Evolutionary conservation across 2,888 invertebrate genomes (phyloP).

Genomic region (Mallateleia sp.): DNA sequence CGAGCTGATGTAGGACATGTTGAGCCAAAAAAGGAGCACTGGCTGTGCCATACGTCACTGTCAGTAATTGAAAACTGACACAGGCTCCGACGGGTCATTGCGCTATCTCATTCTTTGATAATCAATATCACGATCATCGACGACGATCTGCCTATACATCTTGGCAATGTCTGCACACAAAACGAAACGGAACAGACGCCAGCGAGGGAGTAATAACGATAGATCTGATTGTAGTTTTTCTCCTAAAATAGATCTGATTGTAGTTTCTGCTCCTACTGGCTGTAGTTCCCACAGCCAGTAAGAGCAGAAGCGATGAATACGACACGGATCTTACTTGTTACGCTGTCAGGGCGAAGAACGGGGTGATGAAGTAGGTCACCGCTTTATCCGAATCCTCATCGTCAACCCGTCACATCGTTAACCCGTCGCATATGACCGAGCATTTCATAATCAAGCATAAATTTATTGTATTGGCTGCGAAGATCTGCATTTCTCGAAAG

Average conservation of each 20-base stretch:
- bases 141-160: constrained; percentile 39
- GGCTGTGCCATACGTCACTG: no score
- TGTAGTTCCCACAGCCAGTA: constrained; percentile 45
- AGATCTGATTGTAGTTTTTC: constrained; percentile 7
- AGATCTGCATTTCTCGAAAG: not conserved
- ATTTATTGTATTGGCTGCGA: not conserved
- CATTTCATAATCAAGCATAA: not conserved
- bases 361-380: constrained; percentile 79
- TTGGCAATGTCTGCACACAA: constrained; percentile 41
- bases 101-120: constrained; percentile 5
- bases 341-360: constrained; percentile 72
- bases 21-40: no score
- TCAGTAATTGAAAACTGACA: constrained; percentile 36
- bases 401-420: not conserved
- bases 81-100: not conserved
- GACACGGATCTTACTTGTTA: constrained; percentile 80
- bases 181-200: not conserved
- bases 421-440: not conserved
- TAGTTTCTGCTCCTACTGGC: not conserved
- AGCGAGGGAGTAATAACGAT: not conserved
- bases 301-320: constrained; percentile 82
- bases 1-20: constrained; percentile 14
- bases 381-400: not conserved
- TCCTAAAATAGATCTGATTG: no score
- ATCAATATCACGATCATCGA: not conserved